Percentiles rank a stretch among this genome's conserved stretches.
Conservation (phyloP, 2,113 vertebrate genomes). For the Micromys minutus region DNA sequence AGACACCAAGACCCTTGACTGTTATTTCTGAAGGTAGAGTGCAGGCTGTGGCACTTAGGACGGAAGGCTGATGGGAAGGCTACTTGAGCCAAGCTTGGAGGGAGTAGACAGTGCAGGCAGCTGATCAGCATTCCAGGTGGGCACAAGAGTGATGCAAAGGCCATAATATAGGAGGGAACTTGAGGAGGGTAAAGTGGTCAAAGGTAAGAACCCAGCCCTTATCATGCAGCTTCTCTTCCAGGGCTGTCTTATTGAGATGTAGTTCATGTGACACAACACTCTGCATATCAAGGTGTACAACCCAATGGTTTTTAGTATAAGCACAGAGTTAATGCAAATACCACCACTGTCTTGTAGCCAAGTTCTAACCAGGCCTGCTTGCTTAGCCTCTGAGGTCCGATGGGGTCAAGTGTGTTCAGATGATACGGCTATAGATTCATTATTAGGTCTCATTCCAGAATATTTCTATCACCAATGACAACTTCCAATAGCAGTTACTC, state of each 20-base stretch:
- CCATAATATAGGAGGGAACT: rapidly evolving
- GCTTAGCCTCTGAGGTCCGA: neutral
- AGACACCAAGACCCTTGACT: neutral
- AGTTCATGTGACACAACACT: neutral
- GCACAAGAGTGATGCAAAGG: neutral
- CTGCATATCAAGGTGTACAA: neutral
- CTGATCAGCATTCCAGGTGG: neutral
- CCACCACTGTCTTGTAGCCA: neutral
- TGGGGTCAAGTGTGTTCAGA: neutral
- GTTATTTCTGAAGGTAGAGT: neutral
- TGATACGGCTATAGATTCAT: neutral
- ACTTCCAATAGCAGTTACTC: rapidly evolving
- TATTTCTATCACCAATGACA: neutral
- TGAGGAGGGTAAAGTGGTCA: neutral
- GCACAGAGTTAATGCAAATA: neutral
- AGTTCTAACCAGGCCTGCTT: neutral
- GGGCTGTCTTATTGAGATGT: neutral
- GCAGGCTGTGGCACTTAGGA: neutral
- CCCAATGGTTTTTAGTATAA: neutral
- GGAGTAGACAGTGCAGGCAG: neutral
- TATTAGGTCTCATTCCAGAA: neutral
- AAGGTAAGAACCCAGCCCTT: neutral
- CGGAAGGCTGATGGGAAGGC: neutral
- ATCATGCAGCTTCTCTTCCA: too few species aligned
- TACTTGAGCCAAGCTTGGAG: neutral